Conservation (phyloP, 2,113 vertebrate species). For the Carassius carassius region DNA sequence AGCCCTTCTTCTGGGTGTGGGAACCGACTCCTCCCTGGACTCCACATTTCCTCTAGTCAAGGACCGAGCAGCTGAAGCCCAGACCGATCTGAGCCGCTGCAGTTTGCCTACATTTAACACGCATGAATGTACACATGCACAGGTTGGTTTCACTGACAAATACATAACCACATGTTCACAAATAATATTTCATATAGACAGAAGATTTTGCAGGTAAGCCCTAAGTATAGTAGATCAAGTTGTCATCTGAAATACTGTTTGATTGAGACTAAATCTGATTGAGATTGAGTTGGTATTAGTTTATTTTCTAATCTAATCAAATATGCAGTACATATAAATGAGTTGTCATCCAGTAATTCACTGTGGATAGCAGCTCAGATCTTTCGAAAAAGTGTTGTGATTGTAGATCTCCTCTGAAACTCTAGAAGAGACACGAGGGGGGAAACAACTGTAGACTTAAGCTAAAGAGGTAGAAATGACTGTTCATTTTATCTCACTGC, state of each 20-base stretch:
- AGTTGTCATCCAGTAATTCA: neutral
- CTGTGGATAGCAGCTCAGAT: no score
- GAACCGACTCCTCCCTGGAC: constrained; percentile 69
- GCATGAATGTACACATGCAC: neutral
- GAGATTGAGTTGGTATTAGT: neutral
- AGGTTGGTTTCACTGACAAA: neutral
- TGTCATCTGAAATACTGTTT: neutral
- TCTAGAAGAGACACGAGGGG: neutral
- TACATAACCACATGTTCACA: neutral
- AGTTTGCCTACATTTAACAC: neutral
- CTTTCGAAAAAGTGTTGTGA: no score
- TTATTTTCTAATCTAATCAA: neutral
- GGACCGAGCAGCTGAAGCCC: constrained; percentile 29
- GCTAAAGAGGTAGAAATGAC: neutral
- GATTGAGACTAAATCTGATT: neutral
- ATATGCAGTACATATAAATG: neutral
- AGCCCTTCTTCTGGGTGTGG: constrained; percentile 72
- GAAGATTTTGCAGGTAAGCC: neutral
- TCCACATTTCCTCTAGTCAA: constrained; percentile 64
- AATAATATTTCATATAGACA: neutral
- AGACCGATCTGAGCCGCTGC: neutral
- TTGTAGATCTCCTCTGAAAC: neutral
- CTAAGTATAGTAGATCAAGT: neutral
- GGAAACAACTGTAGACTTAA: neutral
- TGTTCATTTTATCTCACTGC: neutral